Evolutionary conservation across 2,888 invertebrate species (phyloP).

Genomic region (Melinopterus prodromus): DNA sequence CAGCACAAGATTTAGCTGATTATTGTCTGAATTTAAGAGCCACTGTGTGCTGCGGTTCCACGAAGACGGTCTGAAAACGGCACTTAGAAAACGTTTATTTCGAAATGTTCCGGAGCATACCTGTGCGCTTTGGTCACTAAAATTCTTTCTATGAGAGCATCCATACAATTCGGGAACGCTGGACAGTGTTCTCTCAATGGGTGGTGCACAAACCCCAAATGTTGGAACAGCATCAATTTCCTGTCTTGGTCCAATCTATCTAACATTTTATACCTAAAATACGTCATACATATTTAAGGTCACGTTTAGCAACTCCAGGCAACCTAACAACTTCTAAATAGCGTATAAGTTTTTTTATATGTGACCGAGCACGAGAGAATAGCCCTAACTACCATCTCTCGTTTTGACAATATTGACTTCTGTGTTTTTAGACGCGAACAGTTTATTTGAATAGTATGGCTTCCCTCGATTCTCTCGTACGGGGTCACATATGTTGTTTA

Average conservation of each 20-base stretch:
- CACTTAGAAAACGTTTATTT: constrained; percentile 17
- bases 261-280: constrained; percentile 85
- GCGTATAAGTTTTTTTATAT: not conserved
- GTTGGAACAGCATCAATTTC: constrained; percentile 93
- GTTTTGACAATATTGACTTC: not conserved
- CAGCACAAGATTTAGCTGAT: constrained; percentile 86
- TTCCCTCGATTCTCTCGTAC: not conserved
- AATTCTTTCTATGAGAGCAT: constrained; percentile 77
- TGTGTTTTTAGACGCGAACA: no score
- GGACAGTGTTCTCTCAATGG: constrained; percentile 95
- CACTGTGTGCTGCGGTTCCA: constrained; percentile 73
- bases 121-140: constrained; percentile 71
- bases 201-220: constrained; percentile 94
- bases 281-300: not conserved
- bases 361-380: no score
- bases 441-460: no score
- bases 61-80: constrained; percentile 64
- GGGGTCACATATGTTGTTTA: no score
- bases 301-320: not conserved
- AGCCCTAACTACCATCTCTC: no score
- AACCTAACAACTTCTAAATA: not conserved
- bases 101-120: constrained; percentile 6
- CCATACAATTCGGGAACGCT: constrained; percentile 84
- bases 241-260: constrained; percentile 94
- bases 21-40: constrained; percentile 71